A percentile compares a stretch with the other conserved stretches of the same genome.
These are phyloP conservation scores for Megalurothrips usitatus DNA, from an alignment of 2,888 invertebrate genomes.

Conservation along the genomic window DNA sequence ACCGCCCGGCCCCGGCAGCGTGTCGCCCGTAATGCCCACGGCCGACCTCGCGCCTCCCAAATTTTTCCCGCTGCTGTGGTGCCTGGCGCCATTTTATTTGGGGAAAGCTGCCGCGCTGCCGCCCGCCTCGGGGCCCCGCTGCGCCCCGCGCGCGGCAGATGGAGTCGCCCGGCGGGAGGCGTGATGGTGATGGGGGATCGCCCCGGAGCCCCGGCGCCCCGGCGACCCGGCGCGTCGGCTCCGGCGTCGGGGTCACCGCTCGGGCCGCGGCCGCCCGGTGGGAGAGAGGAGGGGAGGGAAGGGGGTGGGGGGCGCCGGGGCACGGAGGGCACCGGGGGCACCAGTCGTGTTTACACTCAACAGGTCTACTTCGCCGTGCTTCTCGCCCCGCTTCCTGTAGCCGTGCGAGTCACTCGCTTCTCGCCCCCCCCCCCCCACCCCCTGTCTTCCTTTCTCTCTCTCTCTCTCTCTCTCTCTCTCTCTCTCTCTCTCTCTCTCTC, in stretches of 20 bases:
- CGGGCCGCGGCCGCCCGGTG: background rate
- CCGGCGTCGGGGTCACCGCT: background rate
- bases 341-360: background rate
- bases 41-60: too few species aligned
- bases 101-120: too few species aligned
- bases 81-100: too few species aligned
- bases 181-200: too few species aligned
- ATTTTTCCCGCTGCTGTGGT: too few species aligned
- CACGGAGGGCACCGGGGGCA: background rate
- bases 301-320: background rate
- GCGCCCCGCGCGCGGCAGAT: too few species aligned
- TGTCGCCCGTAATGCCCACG: too few species aligned
- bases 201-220: too few species aligned
- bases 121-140: too few species aligned
- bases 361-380: background rate
- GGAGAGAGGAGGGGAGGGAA: background rate
- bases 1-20: background rate
- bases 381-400: background rate
- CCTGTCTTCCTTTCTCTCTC: background rate
- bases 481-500: background rate
- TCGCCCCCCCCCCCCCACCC: background rate
- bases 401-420: background rate
- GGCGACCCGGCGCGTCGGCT: background rate
- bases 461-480: background rate
- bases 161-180: too few species aligned